These are phyloP conservation scores for Heteromormyrus szaboi DNA, from an alignment of 2,797 vertebrate species.

Conservation along the genomic window DNA sequence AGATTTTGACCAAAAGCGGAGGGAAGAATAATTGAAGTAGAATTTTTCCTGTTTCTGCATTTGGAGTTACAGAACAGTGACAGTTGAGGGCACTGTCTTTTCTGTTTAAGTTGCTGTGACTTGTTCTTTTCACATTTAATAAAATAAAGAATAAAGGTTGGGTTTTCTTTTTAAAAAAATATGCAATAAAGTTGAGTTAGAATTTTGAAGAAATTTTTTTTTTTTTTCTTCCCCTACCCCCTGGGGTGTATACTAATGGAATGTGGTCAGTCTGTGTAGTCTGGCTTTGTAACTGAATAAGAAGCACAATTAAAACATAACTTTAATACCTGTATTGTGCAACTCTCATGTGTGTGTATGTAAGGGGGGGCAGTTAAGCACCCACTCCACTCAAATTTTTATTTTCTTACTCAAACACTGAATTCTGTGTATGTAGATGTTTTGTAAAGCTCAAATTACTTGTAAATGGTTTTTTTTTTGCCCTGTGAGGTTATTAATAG, in stretches of 20 bases:
- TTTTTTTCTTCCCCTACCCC: not conserved
- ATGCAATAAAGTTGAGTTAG: conserved; percentile 13
- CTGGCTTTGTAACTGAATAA: not conserved
- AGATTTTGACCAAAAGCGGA: not conserved
- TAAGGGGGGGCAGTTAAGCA: not conserved
- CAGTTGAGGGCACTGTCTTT: not conserved
- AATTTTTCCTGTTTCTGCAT: not conserved
- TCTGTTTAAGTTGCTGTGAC: not conserved
- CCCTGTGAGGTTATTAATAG: not conserved
- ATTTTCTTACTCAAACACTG: not conserved
- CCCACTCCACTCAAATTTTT: not conserved
- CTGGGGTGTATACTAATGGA: not conserved
- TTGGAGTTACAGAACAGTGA: not conserved
- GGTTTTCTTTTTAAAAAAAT: not conserved
- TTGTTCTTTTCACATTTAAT: conserved; percentile 1
- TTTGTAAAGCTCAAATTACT: not conserved
- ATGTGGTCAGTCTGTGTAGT: not conserved
- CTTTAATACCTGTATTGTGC: not conserved
- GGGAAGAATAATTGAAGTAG: not conserved
- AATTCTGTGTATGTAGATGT: not conserved
- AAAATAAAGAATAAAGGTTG: not conserved
- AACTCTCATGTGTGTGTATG: not conserved
- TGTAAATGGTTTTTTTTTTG: not conserved
- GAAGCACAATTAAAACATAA: not conserved
- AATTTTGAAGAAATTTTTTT: not conserved